Evolutionary conservation across 2,888 invertebrate species (phyloP), one percentile per base, ranked within the genome.

Genomic region (Iphiclides podalirius): DNA sequence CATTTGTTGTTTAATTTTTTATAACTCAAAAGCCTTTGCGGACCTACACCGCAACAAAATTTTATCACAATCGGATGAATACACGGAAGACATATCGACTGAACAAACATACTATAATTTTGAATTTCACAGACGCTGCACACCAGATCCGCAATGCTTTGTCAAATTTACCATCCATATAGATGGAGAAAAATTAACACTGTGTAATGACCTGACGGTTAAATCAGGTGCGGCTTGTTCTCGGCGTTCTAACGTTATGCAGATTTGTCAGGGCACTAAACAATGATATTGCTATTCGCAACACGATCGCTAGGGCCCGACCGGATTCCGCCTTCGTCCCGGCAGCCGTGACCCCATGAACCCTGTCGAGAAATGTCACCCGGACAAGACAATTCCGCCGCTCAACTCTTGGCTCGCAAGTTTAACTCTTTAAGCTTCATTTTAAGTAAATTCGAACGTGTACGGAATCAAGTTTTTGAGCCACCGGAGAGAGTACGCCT

Each of bases 291-390:
- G 75, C 75, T 77, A 85, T 83, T 83, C 83, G 64, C 58, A 60
- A 57, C 80, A 72, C 82, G 83, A 72, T 69, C 65, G 62, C 53
- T 59, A 64, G 61, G 65, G 61, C 70, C 67, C 73, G 73, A 71
- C 72, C 67, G 74, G 74, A 71, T 70, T 73, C 69, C 73, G 71
- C 71, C 20, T 65, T 63, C 61, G 59, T 63, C 64, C 68, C 68
- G 55, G 54, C 69, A 84, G 79, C 86, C 84, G 76, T 86, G 86
- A 86, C 86, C 85, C 66, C 70, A 70, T 85, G 83, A 86, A 86
- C 86, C 73, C 73, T 55, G 61, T 58, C 60, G 64, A 63, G 62
- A 77, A 80, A 81, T 79, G 80, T 81, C 78, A 80, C 69, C 58
- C 63, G 67, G 70, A 72, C 67, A 47, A 54, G 49, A 57, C 53